Evolutionary conservation across 1,140 invertebrate species (phyloP).

Genomic region (Drosophila dunni): DNA sequence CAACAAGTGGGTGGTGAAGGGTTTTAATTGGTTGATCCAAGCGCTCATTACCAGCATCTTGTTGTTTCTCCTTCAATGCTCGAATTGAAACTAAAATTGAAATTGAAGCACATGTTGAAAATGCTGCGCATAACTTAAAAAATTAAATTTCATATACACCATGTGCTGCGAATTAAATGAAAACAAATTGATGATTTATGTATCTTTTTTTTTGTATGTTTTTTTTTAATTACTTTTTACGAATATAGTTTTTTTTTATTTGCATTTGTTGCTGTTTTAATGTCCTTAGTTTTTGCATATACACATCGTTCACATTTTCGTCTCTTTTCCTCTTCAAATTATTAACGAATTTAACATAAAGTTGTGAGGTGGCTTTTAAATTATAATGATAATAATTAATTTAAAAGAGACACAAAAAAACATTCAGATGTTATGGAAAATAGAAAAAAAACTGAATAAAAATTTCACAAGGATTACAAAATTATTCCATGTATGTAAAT

Average conservation of each 20-base stretch:
- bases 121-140: not conserved
- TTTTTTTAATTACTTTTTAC: conserved; percentile 57
- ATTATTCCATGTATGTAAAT: conserved; percentile 3
- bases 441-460: conserved; percentile 48
- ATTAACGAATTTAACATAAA: conserved; percentile 62
- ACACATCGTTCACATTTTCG: conserved; percentile 55
- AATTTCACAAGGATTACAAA: conserved; percentile 41
- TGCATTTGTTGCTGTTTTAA: conserved; percentile 25
- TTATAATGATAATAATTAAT: conserved; percentile 8
- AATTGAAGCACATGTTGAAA: conserved; percentile 18
- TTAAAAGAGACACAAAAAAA: conserved; percentile 42
- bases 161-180: conserved; percentile 40
- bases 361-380: conserved; percentile 42
- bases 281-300: conserved; percentile 65
- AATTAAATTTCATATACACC: conserved; percentile 4
- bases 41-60: conserved; percentile 31
- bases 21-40: not conserved
- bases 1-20: not conserved
- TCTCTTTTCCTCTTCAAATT: conserved; percentile 31
- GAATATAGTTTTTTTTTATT: conserved; percentile 74
- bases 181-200: conserved; percentile 42
- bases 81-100: conserved; percentile 15
- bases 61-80: not conserved
- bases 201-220: conserved; percentile 38
- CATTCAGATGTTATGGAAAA: conserved; percentile 33